Percentiles rank a stretch among this genome's conserved stretches.
phyloP scores from a whole-genome alignment of 2,888 invertebrate genomes.

The Acanthosepion esculentum region DNA sequence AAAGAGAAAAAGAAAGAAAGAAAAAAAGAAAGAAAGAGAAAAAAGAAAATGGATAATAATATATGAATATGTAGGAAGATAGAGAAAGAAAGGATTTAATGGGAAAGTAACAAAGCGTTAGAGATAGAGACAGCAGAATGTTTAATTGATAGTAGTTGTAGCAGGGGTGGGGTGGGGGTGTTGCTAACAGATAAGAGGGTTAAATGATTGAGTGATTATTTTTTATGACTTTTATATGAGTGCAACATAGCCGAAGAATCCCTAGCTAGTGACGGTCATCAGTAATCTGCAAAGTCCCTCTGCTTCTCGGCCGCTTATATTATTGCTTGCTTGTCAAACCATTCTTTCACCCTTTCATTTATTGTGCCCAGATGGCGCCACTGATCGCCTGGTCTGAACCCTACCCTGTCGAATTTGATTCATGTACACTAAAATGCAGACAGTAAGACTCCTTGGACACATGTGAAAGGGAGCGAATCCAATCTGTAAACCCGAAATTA shows the following conservation, averaged over 20 bases:
- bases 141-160: background rate
- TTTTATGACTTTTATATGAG: conserved; percentile 21
- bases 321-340: background rate
- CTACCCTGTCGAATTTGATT: background rate
- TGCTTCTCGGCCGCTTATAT: background rate
- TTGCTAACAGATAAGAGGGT: background rate
- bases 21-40: background rate
- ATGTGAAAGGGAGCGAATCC: conserved; percentile 10
- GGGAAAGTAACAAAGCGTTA: background rate
- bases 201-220: background rate
- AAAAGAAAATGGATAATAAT: background rate
- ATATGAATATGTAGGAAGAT: background rate
- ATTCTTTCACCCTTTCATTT: background rate
- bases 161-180: background rate
- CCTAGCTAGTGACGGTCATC: conserved; percentile 4
- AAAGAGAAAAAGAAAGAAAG: too few species aligned
- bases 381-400: background rate
- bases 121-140: background rate
- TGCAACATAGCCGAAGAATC: conserved; percentile 15
- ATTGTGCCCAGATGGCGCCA: conserved; percentile 33
- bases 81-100: background rate
- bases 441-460: background rate
- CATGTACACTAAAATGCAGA: background rate
- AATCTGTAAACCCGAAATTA: background rate
- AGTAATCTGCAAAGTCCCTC: conserved; percentile 6